Evolutionary conservation across 2,888 invertebrate species (phyloP).

Genomic region (Cotesia congregata): DNA sequence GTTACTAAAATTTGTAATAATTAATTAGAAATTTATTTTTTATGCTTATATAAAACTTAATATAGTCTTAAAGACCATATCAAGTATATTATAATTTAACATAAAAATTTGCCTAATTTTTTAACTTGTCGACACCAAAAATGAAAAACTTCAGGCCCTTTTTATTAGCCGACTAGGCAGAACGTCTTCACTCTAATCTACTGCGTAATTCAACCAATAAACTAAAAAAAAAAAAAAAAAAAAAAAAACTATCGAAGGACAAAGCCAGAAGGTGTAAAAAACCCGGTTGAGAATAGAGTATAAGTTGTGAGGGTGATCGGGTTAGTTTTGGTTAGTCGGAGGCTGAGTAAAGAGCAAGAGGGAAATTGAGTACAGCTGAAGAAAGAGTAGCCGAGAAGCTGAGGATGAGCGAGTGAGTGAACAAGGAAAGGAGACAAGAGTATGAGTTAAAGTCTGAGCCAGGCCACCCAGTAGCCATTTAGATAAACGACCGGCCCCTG

Average conservation of each 20-base stretch:
- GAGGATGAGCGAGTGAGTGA: constrained; percentile 24
- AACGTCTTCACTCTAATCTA: too few species aligned
- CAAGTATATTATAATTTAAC: too few species aligned
- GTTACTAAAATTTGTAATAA: too few species aligned
- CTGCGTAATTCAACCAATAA: neutral
- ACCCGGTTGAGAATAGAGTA: constrained; percentile 20
- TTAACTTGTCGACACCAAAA: too few species aligned
- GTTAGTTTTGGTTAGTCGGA: constrained; percentile 62
- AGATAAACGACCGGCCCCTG: constrained; percentile 67
- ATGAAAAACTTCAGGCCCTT: too few species aligned
- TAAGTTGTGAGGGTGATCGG: constrained; percentile 52
- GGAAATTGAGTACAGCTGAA: constrained; percentile 10
- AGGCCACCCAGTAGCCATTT: constrained; percentile 68
- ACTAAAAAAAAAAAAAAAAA: constrained; percentile 11
- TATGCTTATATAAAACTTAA: too few species aligned
- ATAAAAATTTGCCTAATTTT: too few species aligned
- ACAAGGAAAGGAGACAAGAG: constrained; percentile 11
- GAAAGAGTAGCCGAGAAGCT: constrained; percentile 37
- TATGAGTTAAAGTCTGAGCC: constrained; percentile 46
- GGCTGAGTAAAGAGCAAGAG: constrained; percentile 46
- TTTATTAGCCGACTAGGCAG: too few species aligned
- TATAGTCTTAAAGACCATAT: too few species aligned
- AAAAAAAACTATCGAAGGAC: neutral
- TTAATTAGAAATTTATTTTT: too few species aligned
- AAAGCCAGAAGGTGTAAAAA: constrained; percentile 17